Evolutionary conservation across 2,797 vertebrate genomes (phyloP), one percentile per base, ranked within the genome.

Genomic region (Enteromius trimaculatus): DNA sequence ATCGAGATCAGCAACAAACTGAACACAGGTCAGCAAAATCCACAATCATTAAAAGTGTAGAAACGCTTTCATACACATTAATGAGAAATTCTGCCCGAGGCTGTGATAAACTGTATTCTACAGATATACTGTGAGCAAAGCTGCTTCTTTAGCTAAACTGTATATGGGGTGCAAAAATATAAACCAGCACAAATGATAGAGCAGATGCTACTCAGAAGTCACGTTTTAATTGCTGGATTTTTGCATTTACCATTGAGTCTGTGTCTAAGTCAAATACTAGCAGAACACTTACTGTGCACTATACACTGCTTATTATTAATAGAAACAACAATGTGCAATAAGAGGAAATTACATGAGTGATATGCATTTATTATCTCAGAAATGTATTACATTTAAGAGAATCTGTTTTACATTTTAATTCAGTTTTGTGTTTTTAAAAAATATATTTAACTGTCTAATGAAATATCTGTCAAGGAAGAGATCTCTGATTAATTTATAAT

Each of bases 41-140:
- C 47, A 72, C 71, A 74, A 53, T 74, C 71, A 74, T 53, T 74
- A 53, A n/a, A 74, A 53, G 26, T 34, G 47, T 51, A 53, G 47
- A 74, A 74, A 51, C 47, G 21, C 70, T 31, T 51, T 51, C 17
- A 71, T 11, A 11, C 16, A 31, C 44, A 31, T 72, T 72, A 11
- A 74, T 74, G n/a, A 55, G 29, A 55, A 53, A 34, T 51, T 21
- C 29, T 7, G 26, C 70, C 70, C 5, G 47, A 72, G 70, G 70
- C 70, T 10, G 11, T 6, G 29, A 34, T 21, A 3, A 74, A 37
- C 29, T n/a, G 8, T 31, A 17, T 51, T 49, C 19, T 55, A 34
- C 71, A 74, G 49, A 53, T 55, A n/a, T n/a, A 31, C 26, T 64
- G 29, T 64, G n/a, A 72, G 49, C 29, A 37, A 4, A 8, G 29